Evolutionary conservation across 37 sponge, comb jelly and placozoan species (phyloP).

Genomic region (Halichondria panicea): DNA sequence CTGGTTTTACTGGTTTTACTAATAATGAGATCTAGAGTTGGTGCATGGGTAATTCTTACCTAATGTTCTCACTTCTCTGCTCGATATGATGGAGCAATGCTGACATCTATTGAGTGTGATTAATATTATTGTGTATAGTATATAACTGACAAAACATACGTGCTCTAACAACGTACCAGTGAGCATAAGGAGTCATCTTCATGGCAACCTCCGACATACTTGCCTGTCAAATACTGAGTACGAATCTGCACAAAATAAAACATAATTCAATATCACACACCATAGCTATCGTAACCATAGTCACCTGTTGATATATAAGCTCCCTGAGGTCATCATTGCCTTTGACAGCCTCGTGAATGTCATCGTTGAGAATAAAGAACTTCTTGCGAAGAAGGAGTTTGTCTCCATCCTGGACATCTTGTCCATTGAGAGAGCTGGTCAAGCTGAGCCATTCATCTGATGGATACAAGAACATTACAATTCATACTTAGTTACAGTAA

Average conservation of each 20-base stretch:
- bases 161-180: background rate
- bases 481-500: too few species aligned
- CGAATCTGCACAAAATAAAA: background rate
- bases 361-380: slow-evolving; percentile 64
- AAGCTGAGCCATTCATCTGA: slow-evolving; percentile 52
- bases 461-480: too few species aligned
- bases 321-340: slow-evolving; percentile 32
- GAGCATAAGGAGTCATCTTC: background rate
- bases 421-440: slow-evolving; percentile 39
- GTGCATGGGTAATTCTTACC: background rate
- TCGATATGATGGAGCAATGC: slow-evolving; percentile 43
- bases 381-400: slow-evolving; percentile 59
- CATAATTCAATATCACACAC: background rate
- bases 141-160: too few species aligned
- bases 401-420: slow-evolving; percentile 44
- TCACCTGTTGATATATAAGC: slow-evolving; percentile 55
- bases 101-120: slow-evolving; percentile 12
- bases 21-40: background rate
- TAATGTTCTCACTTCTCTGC: slow-evolving; percentile 20
- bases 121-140: too few species aligned
- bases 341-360: slow-evolving; percentile 43
- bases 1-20: too few species aligned
- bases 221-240: slow-evolving; percentile 14
- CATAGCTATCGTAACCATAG: background rate
- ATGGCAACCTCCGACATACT: background rate